These are phyloP conservation scores for Limnothrissa miodon DNA, from an alignment of 2,113 vertebrate genomes.

Conservation along the genomic window DNA sequence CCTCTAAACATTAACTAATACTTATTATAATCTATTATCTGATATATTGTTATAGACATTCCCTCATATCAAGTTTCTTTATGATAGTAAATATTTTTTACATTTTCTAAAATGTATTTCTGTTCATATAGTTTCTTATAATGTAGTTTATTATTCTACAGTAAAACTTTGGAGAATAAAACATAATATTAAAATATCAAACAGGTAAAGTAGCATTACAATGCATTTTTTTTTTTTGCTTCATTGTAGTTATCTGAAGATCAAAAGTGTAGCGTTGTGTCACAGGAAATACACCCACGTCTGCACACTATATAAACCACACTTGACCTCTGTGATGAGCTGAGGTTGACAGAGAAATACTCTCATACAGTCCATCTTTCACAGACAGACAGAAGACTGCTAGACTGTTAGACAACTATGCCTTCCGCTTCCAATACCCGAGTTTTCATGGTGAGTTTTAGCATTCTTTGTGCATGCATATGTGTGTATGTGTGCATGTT, in stretches of 20 bases:
- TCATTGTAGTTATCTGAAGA: not conserved
- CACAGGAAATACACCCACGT: conserved; percentile 39
- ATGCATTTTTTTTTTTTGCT: not conserved
- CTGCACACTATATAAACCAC: conserved; percentile 32
- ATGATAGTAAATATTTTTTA: no score
- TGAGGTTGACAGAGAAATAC: not conserved
- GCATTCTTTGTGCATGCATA: not conserved
- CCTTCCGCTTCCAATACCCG: conserved; percentile 11
- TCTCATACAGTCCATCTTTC: not conserved
- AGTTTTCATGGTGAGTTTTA: conserved; percentile 33
- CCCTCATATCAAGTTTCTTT: no score
- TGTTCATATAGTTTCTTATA: no score
- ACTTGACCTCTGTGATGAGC: conserved; percentile 22
- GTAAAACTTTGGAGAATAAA: no score
- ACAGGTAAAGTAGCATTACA: no score
- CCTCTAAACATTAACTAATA: no score
- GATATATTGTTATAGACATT: no score
- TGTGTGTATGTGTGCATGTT: not conserved
- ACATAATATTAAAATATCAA: no score
- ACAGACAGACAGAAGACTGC: not conserved
- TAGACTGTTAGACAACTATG: conserved; percentile 27
- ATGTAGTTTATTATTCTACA: no score
- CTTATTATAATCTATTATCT: no score
- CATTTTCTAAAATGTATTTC: not conserved
- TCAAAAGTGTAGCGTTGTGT: conserved; percentile 15